Percentiles rank a stretch among this genome's conserved stretches.
These are phyloP conservation scores for Plotosus lineatus DNA, from an alignment of 2,113 vertebrate genomes.

Conservation along the genomic window DNA sequence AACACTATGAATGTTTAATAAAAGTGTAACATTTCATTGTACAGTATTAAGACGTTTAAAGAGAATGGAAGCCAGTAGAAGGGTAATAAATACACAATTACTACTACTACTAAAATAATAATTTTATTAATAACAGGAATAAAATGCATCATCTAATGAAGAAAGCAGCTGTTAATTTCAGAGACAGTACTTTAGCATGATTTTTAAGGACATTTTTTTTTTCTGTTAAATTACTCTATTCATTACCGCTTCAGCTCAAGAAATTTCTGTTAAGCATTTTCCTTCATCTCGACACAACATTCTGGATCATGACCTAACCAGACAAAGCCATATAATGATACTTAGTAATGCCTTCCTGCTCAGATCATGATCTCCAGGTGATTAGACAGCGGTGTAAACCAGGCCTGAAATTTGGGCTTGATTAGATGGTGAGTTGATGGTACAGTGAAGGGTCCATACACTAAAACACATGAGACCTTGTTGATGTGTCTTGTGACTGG, in stretches of 20 bases:
- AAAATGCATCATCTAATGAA: too few relatives aligned
- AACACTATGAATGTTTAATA: too few relatives aligned
- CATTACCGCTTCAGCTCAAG: background rate
- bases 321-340: slow-evolving; percentile 41
- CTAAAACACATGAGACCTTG: slow-evolving; percentile 51
- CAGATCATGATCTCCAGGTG: slow-evolving; percentile 40
- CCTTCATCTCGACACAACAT: slow-evolving; percentile 52
- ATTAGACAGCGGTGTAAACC: slow-evolving; percentile 56
- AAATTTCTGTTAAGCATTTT: background rate
- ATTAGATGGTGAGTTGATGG: slow-evolving; percentile 70
- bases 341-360: slow-evolving; percentile 54
- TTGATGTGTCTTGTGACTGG: slow-evolving; percentile 25
- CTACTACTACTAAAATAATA: too few relatives aligned
- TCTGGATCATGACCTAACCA: slow-evolving; percentile 30
- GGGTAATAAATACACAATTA: too few relatives aligned
- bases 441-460: slow-evolving; percentile 62
- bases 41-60: too few relatives aligned
- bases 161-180: too few relatives aligned
- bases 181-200: background rate
- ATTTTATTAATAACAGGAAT: too few relatives aligned
- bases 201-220: background rate
- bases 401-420: slow-evolving; percentile 66
- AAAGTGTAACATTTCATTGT: too few relatives aligned
- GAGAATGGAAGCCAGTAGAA: too few relatives aligned
- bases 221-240: background rate